Base-by-base conservation (phyloP, 1,140 invertebrate species). In the Vanessa tameamea region DNA sequence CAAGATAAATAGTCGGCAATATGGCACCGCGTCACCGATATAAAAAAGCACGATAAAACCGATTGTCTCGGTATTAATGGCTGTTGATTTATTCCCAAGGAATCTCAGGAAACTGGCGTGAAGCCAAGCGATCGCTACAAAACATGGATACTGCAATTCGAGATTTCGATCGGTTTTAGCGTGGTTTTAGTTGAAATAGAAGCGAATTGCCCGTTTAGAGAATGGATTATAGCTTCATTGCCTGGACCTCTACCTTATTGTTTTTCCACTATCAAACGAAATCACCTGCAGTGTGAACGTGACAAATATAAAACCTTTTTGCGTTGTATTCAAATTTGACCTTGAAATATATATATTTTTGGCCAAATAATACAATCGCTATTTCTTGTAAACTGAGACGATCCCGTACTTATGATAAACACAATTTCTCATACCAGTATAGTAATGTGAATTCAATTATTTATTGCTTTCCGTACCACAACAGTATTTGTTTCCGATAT, bases 51-150 rank as follows among this genome's bases (percentile, higher is more conserved):
- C 55, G 23, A 73, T 50, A 67, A 59, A 73, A 73, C 71, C 64
- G 55, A 67, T 73, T 67, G 71, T 67, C 50, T 51, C 71, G 48
- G 48, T 67, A 67, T 73, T 73, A 73, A 67, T 57, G 71, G 51
- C 71, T 57, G 71, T 66, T 67, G 71, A 73, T 67, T 73, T 73
- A 67, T 67, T 57, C 70, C 64, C 51, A 53, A 66, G 70, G 64
- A 50, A 61, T 71, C 47, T 66, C 55, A 67, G 71, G 53, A 57
- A 51, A 55, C 64, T 73, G 71, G 71, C 71, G 15, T 15, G 55
- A 1, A 53, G 71, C 71, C 71, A 73, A 73, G 57, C 71, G 71
- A 67, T 68, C 53, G 66, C 66, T 73, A 65, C 70, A 51, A 8
- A 66, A 65, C 64, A 59, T 48, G 26, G 71, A 73, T 73, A 73